Base-by-base conservation (phyloP, 2,888 invertebrate genomes). In the Brachyopa scutellaris region DNA sequence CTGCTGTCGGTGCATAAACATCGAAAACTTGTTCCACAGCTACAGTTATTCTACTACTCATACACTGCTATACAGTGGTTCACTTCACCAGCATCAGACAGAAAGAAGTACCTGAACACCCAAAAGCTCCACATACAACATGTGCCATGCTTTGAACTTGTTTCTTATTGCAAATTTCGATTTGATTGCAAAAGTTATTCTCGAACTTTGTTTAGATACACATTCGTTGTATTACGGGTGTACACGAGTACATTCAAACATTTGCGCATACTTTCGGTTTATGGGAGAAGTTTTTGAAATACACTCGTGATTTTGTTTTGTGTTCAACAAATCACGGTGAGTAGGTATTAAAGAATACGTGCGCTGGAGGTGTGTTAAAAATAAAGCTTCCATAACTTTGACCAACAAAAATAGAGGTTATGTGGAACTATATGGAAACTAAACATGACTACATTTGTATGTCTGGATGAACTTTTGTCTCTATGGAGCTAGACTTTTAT, bases 121-220 rank as follows among this genome's bases (percentile, higher is more conserved):
- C n/a, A 23, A 17, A 61, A 40, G 13, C 36, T 15, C n/a, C 26
- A 49, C 47, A 31, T 7, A 55, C 8, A 2, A 15, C 11, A 42
- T 57, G 57, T 59, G 64, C 47, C 38, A 57, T 7, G 29, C 78
- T 29, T 55, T 70, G 57, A 70, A 77, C 70, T 77, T 77, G 77
- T 80, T 69, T 76, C 67, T 53, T 57, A 64, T 59, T 76, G 76
- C 64, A 82, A 82, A 82, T 82, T 77, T 82, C 64, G 64, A 82
- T 82, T 82, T 82, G 76, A 82, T 82, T 82, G 70, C 64, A 77
- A 82, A 82, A 82, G 76, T 82, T 82, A 21, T 2, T 11, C 70
- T 70, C 47, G 69, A 82, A 82, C 69, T 82, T 82, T 76, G 64
- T 82, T 76, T 64, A 70, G 64, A 64, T 76, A 70, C 76, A 80